Conservation (phyloP, 2,797 vertebrate genomes). For the Catamblyrhynchus diadema region DNA sequence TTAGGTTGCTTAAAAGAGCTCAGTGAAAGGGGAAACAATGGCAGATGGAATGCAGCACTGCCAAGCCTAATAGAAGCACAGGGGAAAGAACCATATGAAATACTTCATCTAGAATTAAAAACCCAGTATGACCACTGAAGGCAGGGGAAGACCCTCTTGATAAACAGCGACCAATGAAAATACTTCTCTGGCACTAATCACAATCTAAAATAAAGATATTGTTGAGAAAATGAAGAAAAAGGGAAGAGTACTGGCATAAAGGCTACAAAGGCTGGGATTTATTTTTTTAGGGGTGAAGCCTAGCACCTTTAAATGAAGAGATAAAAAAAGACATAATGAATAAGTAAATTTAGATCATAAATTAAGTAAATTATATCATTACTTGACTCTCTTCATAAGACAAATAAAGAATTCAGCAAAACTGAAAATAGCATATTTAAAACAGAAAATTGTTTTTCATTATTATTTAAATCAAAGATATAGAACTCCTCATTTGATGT, state of each 20-base stretch:
- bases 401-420: not conserved
- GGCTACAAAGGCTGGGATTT: not conserved
- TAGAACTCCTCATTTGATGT: not conserved
- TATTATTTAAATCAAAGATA: not conserved
- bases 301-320: not conserved
- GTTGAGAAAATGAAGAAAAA: not conserved
- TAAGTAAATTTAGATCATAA: not conserved
- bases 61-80: not conserved
- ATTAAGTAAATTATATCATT: not conserved
- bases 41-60: not conserved
- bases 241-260: not conserved
- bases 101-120: not conserved
- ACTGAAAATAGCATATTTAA: not conserved
- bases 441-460: not conserved
- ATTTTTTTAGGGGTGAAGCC: not conserved
- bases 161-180: not conserved
- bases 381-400: not conserved
- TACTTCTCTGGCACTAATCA: not conserved
- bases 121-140: not conserved
- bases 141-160: not conserved
- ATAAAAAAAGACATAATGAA: not conserved
- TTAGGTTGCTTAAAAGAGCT: not conserved
- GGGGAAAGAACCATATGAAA: not conserved
- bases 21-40: not conserved
- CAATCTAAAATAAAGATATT: not conserved